Conservation (phyloP, 1,140 invertebrate genomes). For the Trachelipus rathkii region DNA sequence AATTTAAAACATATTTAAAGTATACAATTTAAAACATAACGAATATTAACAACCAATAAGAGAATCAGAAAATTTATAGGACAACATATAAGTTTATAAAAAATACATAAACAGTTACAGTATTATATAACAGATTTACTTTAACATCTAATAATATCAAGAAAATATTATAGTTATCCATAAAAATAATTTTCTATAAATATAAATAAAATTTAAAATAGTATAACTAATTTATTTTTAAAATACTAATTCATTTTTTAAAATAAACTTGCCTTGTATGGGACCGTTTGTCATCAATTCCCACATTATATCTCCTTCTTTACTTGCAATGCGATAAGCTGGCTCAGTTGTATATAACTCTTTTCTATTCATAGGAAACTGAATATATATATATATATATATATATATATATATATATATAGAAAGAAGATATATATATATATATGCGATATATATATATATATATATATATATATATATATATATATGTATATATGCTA, state of each 20-base stretch:
- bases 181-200: background rate
- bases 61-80: too few species aligned
- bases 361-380: slow-evolving; percentile 40
- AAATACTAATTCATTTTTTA: background rate
- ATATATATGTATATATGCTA: too few species aligned
- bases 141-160: background rate
- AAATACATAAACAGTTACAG: too few species aligned
- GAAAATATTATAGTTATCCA: background rate
- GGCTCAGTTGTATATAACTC: slow-evolving; percentile 71
- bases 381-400: background rate
- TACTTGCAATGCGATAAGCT: slow-evolving; percentile 59
- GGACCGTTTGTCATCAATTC: slow-evolving; percentile 87
- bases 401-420: too few species aligned
- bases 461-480: too few species aligned
- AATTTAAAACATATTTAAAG: background rate
- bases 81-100: too few species aligned
- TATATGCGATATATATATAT: too few species aligned
- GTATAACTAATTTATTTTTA: background rate
- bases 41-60: background rate
- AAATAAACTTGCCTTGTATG: slow-evolving; percentile 72
- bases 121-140: background rate
- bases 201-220: background rate
- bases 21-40: background rate
- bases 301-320: slow-evolving; percentile 77
- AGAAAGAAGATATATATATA: too few species aligned